Base-by-base conservation (phyloP, 1,140 invertebrate genomes). In the Dendrolimus punctatus region DNA sequence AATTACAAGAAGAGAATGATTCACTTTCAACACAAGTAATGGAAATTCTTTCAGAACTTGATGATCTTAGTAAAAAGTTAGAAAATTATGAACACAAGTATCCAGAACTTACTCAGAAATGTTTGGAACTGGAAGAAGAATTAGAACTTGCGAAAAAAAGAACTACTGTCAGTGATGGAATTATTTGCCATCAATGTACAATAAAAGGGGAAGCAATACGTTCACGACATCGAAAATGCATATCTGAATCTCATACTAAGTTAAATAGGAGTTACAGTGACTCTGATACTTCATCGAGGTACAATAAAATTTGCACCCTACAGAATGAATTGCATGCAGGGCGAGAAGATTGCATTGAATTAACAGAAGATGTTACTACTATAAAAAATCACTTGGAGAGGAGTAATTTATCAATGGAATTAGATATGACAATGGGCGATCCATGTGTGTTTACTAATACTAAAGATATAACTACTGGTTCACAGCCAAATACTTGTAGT, bases 381-480 rank as follows among this genome's bases (percentile, higher is more conserved):
- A 84, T 86, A 9, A 84, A 82, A 65, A 76, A 78, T 51, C 80
- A 86, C 52, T 73, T 86, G 49, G 79, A 86, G 36, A 60, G 62
- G 40, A 74, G 63, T 43, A 76, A 77, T 58, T 51, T 80, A 37
- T 72, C 76, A 5, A 73, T 85, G 71, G 77, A 80, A 9, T 65
- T 85, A 50, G 80, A 83, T 57, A 76, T 76, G 39, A 83, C 73
- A 55, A 69, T 81, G 51, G 60, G 57, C 5, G 73, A 80, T 44
- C 46, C 66, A 7, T 64, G 67, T 51, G 51, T 62, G 7, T 68
- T 55, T 42, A 39, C 53, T 7, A 63, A 60, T 42, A 47, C 66
- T 37, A 63, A 66, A 66, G 60, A 76, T 39, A 48, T 53, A 10
- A 47, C 52, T 36, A 46, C 38, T 7, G 58, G 55, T 42, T 37